Evolutionary conservation across 2,888 invertebrate species (phyloP).

Genomic region (Cephus sareptanus): DNA sequence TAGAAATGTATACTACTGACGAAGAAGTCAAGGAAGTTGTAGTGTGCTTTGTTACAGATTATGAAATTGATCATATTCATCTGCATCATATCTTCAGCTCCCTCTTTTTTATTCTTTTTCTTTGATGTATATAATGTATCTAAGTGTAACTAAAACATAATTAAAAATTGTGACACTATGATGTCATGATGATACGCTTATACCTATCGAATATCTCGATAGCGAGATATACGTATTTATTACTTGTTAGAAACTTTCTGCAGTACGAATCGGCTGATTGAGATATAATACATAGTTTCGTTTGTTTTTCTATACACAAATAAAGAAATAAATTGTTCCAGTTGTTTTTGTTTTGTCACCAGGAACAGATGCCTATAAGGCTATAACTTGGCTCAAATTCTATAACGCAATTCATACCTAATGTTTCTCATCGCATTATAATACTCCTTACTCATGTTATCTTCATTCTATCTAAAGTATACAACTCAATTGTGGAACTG

Average conservation of each 20-base stretch:
- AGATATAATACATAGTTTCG: neutral
- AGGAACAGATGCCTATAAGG: neutral
- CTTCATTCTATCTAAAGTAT: neutral
- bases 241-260: neutral
- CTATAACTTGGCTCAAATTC: neutral
- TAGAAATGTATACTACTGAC: neutral
- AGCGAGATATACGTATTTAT: neutral
- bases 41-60: neutral
- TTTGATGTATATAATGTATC: neutral
- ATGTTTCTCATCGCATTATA: neutral
- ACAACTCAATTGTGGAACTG: constrained; percentile 47
- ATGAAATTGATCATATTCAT: neutral
- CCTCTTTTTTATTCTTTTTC: neutral
- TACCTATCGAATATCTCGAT: neutral
- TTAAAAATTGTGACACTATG: neutral
- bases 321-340: neutral
- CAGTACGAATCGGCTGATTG: neutral
- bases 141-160: neutral
- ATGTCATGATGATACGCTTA: neutral
- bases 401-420: neutral
- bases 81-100: neutral
- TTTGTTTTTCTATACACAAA: neutral
- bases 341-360: neutral
- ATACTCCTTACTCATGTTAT: neutral
- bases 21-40: neutral